Evolutionary conservation across 2,113 vertebrate genomes (phyloP), one percentile per base, ranked within the genome.

Genomic region (Nannobrachium achirus): DNA sequence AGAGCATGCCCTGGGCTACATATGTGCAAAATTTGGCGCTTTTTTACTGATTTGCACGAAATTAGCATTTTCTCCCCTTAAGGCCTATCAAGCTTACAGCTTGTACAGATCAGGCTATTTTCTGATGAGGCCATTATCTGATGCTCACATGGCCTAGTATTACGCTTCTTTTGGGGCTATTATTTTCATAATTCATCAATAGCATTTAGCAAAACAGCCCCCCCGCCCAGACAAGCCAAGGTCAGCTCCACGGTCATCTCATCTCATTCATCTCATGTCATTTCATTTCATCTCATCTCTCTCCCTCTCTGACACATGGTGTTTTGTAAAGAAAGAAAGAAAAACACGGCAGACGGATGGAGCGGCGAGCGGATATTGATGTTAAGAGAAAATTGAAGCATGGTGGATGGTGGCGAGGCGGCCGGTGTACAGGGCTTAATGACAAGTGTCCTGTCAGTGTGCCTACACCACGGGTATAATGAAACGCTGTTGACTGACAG

Each of bases 241-340:
- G 65, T 56, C 41, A 56, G 52, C 42, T 49, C 1, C 18, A 6
- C 65, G 49, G 65, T 39, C 20, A 25, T 40, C 44, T 56, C 42
- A 38, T 56, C 53, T 58, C 65, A 15, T 10, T 20, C 49, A 25
- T 40, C 44, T 56, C 42, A 38, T 56, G 42, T 58, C 65, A 15
- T 10, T 20, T 39, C 20, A 25, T 40, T 25, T 56, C 42, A 38
- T 56, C 53, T 58, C 65, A 15, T 33, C 25, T 33, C 25, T 33
- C 25, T 33, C 25, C 6, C 25, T 33, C 6, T 39, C 25, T 59
- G 56, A 50, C 53, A 67, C 65, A 58, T 25, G 41, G 33, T 42
- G 61, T 63, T 33, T 51, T 50, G 33, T 41, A 51, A 51, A 51
- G 39, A 39, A 2, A 50, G 19, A 13, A 18, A 39, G 7, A 50